Conservation (phyloP, 1,140 invertebrate genomes). For the Eriocheir sinensis region DNA sequence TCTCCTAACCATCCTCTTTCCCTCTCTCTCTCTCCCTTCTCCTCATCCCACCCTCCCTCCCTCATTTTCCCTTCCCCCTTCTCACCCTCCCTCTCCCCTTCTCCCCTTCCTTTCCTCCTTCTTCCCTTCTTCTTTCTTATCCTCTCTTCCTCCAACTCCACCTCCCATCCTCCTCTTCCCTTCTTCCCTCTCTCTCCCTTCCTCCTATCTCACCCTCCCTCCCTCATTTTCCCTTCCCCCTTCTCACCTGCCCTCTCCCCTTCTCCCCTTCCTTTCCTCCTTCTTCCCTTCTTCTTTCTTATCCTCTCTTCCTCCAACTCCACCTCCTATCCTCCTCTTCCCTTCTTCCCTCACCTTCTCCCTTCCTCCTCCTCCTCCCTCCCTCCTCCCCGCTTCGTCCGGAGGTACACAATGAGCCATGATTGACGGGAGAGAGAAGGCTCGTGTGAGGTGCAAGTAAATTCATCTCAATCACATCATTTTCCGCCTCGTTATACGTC, state of each 20-base stretch:
- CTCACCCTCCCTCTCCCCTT: not conserved
- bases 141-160: not conserved
- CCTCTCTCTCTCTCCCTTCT: not conserved
- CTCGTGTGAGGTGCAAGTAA: conserved; percentile 18
- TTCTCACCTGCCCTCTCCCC: not conserved
- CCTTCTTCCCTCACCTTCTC: not conserved
- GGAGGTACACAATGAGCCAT: conserved; percentile 30
- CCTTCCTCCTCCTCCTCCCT: not conserved
- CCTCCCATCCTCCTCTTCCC: not conserved
- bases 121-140: no score
- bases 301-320: not conserved
- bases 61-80: not conserved
- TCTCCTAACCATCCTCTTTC: not conserved
- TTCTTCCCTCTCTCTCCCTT: not conserved
- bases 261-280: not conserved
- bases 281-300: not conserved
- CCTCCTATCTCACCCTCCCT: not conserved
- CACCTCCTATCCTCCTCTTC: not conserved
- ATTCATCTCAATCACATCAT: conserved; percentile 66
- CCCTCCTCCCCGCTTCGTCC: not conserved
- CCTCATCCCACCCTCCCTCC: not conserved
- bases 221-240: not conserved
- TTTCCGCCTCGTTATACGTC: conserved; percentile 53
- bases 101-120: not conserved
- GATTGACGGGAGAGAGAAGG: conserved; percentile 45